Evolutionary conservation across 37 sponge, comb jelly and placozoan genomes (phyloP).

Genomic region (Theonella swinhoei): DNA sequence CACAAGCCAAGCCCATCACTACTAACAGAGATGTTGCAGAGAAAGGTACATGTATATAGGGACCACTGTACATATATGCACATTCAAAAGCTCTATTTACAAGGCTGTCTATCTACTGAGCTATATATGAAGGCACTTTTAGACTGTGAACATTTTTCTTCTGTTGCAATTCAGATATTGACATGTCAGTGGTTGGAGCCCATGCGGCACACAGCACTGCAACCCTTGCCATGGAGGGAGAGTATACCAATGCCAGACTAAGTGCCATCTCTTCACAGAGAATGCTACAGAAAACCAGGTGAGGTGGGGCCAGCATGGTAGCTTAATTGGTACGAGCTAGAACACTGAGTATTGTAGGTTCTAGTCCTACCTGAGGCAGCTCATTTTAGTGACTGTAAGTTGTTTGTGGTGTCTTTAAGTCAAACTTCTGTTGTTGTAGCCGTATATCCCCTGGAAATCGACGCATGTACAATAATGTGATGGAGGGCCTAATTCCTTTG

Average conservation of each 20-base stretch:
- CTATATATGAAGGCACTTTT: not conserved
- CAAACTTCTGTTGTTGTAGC: no score
- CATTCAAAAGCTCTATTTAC: not conserved
- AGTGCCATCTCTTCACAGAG: constrained; percentile 64
- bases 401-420: no score
- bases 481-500: constrained; percentile 58
- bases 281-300: constrained; percentile 72
- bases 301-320: not conserved
- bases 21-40: constrained; percentile 78
- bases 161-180: constrained; percentile 35
- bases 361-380: no score
- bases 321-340: not conserved
- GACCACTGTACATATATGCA: not conserved
- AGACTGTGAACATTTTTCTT: not conserved
- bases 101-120: no score
- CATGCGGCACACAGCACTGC: constrained; percentile 79
- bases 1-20: constrained; percentile 81
- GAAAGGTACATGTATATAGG: constrained; percentile 38
- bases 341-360: not conserved
- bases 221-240: constrained; percentile 77
- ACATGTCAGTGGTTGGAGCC: constrained; percentile 68
- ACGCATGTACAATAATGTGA: constrained; percentile 32
- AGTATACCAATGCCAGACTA: constrained; percentile 72
- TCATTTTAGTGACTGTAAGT: no score
- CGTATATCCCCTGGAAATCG: constrained; percentile 14